Conservation (phyloP, 2,888 invertebrate genomes). For the Aradus depressus region DNA sequence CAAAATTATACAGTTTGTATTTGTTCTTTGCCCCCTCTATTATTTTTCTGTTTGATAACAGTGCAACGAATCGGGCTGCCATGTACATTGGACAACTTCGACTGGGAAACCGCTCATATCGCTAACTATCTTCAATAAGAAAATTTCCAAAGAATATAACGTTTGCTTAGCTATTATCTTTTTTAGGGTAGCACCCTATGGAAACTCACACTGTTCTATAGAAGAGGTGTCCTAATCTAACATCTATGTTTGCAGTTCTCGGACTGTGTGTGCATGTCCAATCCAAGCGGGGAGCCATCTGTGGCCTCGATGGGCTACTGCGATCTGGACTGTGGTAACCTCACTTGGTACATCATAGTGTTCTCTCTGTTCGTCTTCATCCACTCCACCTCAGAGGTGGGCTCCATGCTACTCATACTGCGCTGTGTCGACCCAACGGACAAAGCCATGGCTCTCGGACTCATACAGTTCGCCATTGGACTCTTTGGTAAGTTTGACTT, state of each 20-base stretch:
- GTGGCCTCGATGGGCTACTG: conserved; percentile 67
- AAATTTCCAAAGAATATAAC: too few relatives aligned
- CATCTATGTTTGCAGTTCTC: conserved; percentile 38
- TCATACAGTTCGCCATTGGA: conserved; percentile 87
- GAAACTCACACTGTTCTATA: too few relatives aligned
- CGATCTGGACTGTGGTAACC: conserved; percentile 63
- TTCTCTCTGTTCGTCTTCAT: conserved; percentile 83
- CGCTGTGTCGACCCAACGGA: conserved; percentile 84
- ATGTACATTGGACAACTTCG: too few relatives aligned
- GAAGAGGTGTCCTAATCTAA: too few relatives aligned
- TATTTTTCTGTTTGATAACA: too few relatives aligned
- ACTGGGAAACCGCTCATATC: too few relatives aligned
- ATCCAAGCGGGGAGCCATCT: not conserved
- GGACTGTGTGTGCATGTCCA: conserved; percentile 41
- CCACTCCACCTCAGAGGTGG: conserved; percentile 86
- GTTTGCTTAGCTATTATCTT: too few relatives aligned
- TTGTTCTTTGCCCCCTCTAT: too few relatives aligned
- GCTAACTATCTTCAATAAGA: too few relatives aligned
- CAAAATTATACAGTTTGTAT: too few relatives aligned
- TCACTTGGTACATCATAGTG: conserved; percentile 66
- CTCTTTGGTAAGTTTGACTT: conserved; percentile 52
- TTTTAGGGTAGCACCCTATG: too few relatives aligned
- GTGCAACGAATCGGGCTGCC: too few relatives aligned
- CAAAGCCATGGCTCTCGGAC: conserved; percentile 88
- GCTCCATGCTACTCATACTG: conserved; percentile 78